phyloP scores from a whole-genome alignment of 2,113 vertebrate genomes.

The human region DNA sequence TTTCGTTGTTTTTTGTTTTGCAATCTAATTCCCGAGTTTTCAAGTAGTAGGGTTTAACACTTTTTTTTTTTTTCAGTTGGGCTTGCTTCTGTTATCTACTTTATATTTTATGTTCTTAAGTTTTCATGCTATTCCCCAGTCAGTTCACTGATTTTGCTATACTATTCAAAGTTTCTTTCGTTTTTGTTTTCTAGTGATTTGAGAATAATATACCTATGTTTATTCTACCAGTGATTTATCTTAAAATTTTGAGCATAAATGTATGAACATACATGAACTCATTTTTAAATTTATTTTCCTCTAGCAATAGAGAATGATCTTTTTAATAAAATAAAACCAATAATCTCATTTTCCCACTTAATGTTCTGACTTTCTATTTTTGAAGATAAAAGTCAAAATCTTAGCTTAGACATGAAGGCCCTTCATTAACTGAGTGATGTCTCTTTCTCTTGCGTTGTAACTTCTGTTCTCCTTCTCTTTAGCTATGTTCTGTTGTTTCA shows the following conservation, averaged over 20 bases:
- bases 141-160: neutral
- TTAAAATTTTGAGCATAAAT: neutral
- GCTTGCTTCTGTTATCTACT: neutral
- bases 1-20: neutral
- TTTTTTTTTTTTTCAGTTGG: neutral
- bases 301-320: neutral
- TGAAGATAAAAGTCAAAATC: neutral
- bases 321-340: neutral
- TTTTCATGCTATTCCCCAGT: neutral
- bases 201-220: neutral
- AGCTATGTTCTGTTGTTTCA: neutral
- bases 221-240: neutral
- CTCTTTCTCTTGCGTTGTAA: neutral
- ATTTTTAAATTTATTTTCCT: neutral
- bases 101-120: neutral
- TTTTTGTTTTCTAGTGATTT: neutral
- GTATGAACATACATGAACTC: neutral
- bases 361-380: neutral
- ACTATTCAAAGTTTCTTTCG: neutral
- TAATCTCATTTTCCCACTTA: neutral
- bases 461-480: neutral
- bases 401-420: neutral
- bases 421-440: neutral
- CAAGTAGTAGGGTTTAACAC: neutral
- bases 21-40: neutral